These are phyloP conservation scores for Rhinophrynus dorsalis DNA, from an alignment of 2,797 vertebrate species.

Conservation along the genomic window DNA sequence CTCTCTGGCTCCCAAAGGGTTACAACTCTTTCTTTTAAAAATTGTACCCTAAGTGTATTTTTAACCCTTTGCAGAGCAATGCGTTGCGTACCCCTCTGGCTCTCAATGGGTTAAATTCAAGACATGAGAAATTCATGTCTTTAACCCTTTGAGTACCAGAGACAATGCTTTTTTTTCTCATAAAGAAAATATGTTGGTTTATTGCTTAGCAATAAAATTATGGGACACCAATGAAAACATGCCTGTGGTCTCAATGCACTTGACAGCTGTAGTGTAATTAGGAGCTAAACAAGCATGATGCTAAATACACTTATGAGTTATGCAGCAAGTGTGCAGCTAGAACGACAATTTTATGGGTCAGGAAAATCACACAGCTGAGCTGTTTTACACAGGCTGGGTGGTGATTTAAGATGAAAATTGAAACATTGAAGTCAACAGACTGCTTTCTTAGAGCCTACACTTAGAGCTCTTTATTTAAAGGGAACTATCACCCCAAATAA, in stretches of 20 bases:
- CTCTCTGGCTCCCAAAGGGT: too few relatives aligned
- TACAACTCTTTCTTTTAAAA: too few relatives aligned
- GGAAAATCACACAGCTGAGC: conserved; percentile 44
- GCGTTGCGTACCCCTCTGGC: too few relatives aligned
- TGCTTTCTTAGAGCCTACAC: too few relatives aligned
- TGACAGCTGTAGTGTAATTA: conserved; percentile 50
- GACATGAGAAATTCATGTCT: too few relatives aligned
- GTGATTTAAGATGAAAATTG: conserved; percentile 41
- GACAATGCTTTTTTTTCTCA: conserved; percentile 3
- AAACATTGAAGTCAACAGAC: conserved; percentile 11
- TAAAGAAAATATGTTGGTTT: conserved; percentile 35
- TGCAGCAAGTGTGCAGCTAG: conserved; percentile 35
- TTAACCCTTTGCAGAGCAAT: too few relatives aligned
- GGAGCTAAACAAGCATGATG: conserved; percentile 42
- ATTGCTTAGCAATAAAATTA: conserved; percentile 41
- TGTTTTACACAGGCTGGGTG: conserved; percentile 28
- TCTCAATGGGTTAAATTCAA: too few relatives aligned
- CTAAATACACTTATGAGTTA: conserved; percentile 44
- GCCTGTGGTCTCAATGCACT: conserved; percentile 29
- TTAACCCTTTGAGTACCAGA: too few relatives aligned
- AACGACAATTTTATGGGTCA: conserved; percentile 46
- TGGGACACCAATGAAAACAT: conserved; percentile 35
- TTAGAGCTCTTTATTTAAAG: too few relatives aligned
- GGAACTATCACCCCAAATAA: too few relatives aligned
- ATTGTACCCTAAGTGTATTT: too few relatives aligned